Percentiles rank a stretch among this genome's conserved stretches.
phyloP scores from a whole-genome alignment of 2,113 vertebrate species.

The Genyomyrus donnyi region DNA sequence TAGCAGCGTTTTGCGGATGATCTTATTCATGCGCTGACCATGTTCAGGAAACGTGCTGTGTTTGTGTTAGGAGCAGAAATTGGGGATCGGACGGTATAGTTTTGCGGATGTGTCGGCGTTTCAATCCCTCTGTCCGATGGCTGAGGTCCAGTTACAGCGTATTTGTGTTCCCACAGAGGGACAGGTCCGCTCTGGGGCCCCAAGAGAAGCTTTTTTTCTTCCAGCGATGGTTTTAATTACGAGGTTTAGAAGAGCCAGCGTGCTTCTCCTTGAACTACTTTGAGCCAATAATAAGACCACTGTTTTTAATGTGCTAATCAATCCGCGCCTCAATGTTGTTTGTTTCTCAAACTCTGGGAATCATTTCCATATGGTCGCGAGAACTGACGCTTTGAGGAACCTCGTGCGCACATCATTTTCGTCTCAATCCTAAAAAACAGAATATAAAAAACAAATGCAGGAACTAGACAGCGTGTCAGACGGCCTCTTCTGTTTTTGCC shows the following conservation, averaged over 20 bases:
- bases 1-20: slow-evolving; percentile 1
- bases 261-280: slow-evolving; percentile 29
- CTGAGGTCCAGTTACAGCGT: slow-evolving; percentile 9
- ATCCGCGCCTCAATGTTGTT: slow-evolving; percentile 40
- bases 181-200: neutral
- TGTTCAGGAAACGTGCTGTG: neutral
- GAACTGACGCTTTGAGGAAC: slow-evolving; percentile 35
- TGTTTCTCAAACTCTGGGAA: slow-evolving; percentile 33
- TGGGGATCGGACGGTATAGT: neutral
- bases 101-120: slow-evolving; percentile 5
- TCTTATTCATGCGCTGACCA: slow-evolving; percentile 1
- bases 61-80: neutral
- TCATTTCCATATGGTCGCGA: slow-evolving; percentile 37
- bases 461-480: neutral
- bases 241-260: slow-evolving; percentile 12
- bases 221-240: slow-evolving; percentile 15
- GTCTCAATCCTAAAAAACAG: neutral
- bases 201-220: neutral
- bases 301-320: slow-evolving; percentile 42
- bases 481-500: neutral
- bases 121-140: neutral
- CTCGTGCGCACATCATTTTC: slow-evolving; percentile 5
- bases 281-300: slow-evolving; percentile 21
- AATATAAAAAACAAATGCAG: neutral
- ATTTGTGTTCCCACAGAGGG: neutral